Percentiles rank a stretch among this genome's conserved stretches.
These are phyloP conservation scores for Cheilosia soror DNA, from an alignment of 2,888 invertebrate species.

Conservation along the genomic window DNA sequence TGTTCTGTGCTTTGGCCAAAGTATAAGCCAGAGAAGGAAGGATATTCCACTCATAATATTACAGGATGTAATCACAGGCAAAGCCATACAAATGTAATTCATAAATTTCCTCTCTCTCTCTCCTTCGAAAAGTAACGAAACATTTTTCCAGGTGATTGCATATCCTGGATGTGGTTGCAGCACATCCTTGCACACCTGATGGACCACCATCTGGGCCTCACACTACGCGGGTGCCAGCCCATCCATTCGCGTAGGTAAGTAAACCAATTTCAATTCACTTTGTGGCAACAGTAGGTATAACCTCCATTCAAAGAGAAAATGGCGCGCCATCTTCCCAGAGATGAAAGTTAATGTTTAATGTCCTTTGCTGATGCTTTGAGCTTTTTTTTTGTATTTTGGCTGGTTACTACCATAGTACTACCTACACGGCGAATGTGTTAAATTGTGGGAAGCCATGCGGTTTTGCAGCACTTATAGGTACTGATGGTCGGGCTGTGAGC, in stretches of 20 bases:
- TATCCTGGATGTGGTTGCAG: conserved; percentile 66
- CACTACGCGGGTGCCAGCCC: background rate
- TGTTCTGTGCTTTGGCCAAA: background rate
- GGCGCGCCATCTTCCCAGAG: conserved; percentile 35
- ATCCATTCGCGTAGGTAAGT: background rate
- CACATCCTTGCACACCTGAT: conserved; percentile 46
- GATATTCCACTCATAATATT: conserved; percentile 64
- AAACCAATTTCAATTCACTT: conserved; percentile 63
- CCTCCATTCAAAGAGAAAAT: background rate
- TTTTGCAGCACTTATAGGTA: conserved; percentile 55
- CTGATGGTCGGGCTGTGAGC: conserved; percentile 32
- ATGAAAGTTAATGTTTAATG: conserved; percentile 71
- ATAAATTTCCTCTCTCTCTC: conserved; percentile 59
- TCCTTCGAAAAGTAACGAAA: conserved; percentile 51
- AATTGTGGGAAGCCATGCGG: conserved; percentile 61
- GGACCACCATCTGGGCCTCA: background rate
- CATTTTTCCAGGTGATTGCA: conserved; percentile 74
- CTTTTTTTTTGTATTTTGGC: conserved; percentile 52
- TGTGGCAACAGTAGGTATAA: conserved; percentile 56
- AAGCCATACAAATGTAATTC: conserved; percentile 73
- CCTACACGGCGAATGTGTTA: conserved; percentile 46
- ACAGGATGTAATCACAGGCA: conserved; percentile 72
- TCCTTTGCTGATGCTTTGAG: conserved; percentile 57
- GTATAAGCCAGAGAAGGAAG: background rate
- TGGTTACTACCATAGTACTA: background rate